Evolutionary conservation across 2,113 vertebrate genomes (phyloP), one percentile per base, ranked within the genome.

Genomic region (Festucalex cinctus): DNA sequence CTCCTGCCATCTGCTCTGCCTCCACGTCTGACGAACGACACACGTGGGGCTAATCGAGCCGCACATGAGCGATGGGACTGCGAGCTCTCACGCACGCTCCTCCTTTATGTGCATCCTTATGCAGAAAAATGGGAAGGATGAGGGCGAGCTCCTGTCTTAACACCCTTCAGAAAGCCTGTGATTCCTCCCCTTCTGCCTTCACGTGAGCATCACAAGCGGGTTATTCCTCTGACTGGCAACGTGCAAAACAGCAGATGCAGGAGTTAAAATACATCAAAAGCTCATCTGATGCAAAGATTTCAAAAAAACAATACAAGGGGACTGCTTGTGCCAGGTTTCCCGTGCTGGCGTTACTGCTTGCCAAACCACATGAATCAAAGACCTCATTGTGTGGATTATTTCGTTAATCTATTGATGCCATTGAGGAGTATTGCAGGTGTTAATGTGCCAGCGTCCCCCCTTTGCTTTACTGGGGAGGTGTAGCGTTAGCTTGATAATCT

Each of bases 1-100:
- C 90, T 90, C 89, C 86, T 73, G 86, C 90, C 91, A 92, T 92
- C 90, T 92, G 91, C 85, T 92, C 78, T 82, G 82, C 86, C 83
- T 91, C 88, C 66, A 76, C 78, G 86, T 86, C 86, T 91, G 88
- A 92, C 81, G 84, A 89, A 91, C 81, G 85, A 92, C 88, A 82
- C 89, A 88, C 88, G 85, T 89, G 91, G 86, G 88, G 85, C 89
- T 91, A 90, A 91, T 92, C 85, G 87, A 91, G 89, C 88, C 73
- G 82, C 86, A 89, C 85, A 91, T 90, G 89, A 92, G 85, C 84
- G 84, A 90, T 90, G 91, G 85, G 85, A 85, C 70, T 48, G 28
- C 35, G 51, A 81, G 82, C 83, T 84, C 76, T 75, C 75, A 67
- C 70, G 65, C 66, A 69, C 76, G 74, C 70, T 72, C 67, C 26